Evolutionary conservation across 2,113 vertebrate genomes (phyloP).

Genomic region (Xiphophorus hellerii): DNA sequence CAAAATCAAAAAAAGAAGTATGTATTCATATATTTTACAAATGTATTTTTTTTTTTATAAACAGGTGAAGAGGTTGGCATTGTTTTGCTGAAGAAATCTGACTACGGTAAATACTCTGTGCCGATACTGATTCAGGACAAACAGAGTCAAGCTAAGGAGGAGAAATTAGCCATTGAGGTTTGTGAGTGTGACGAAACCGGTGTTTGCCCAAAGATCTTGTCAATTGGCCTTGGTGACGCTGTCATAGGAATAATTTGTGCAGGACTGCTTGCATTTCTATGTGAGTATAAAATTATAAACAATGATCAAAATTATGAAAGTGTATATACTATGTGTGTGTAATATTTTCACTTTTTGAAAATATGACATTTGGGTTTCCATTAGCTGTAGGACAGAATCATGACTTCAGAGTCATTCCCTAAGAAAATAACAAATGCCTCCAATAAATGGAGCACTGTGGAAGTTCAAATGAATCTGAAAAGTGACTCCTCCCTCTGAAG

Average conservation of each 20-base stretch:
- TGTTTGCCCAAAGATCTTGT: slow-evolving; percentile 28
- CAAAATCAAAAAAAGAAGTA: no score
- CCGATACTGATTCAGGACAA: slow-evolving; percentile 79
- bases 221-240: slow-evolving; percentile 39
- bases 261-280: slow-evolving; percentile 70
- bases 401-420: no score
- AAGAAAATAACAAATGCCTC: no score
- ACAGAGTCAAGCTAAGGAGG: slow-evolving; percentile 61
- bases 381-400: no score
- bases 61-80: slow-evolving; percentile 67
- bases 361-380: no score
- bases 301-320: background rate
- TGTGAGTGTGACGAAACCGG: slow-evolving; percentile 72
- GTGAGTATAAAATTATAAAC: slow-evolving; percentile 73
- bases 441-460: no score
- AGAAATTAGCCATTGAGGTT: slow-evolving; percentile 64
- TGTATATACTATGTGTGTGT: no score
- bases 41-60: slow-evolving; percentile 6
- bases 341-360: no score
- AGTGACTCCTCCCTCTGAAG: no score
- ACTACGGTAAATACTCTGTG: slow-evolving; percentile 75
- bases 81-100: slow-evolving; percentile 65
- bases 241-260: slow-evolving; percentile 62
- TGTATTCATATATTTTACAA: no score
- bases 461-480: no score